Base-by-base conservation (phyloP, 2,113 vertebrate genomes). In the Dendrocopos noguchii region DNA sequence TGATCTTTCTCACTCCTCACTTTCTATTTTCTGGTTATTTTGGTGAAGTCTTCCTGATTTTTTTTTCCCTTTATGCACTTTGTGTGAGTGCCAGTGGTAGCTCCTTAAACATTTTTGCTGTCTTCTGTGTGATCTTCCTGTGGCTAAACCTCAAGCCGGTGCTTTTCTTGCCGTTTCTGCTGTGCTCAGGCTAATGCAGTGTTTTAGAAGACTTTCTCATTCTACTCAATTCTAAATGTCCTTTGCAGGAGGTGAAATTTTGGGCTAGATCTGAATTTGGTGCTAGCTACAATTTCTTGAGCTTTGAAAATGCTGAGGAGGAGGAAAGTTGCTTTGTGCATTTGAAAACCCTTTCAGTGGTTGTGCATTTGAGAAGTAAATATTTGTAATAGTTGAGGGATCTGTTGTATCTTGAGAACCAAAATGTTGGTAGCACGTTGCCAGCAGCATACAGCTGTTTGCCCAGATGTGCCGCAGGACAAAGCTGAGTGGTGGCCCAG, bases 401-500 rank as follows among this genome's bases (percentile, higher is more conserved):
- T 75, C 39, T 50, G 12, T 33, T 33, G 15, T 55, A 9, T 34
- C 34, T 86, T 36, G 61, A 36, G 36, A 70, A 20, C 44, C 20
- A 10, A 60, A 12, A 1, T 46, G 27, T 12, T 42, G 33, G 29
- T 70, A 29, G 3, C 4, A 1, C 5, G 0, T 22, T 27, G 22
- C 18, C 74, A 80, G 52, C 39, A 83, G 61, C 28, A 24, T 59
- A 24, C 63, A 71, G 53, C 57, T 66, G 68, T 27, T 52, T 59
- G 25, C 46, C 74, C 79, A 80, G 74, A 27, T 71, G 74, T 33
- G 46, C 36, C 12, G 2, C 46, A 4, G 59, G 28, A 15, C 10
- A 12, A 31, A 57, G 44, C 78, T 12, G 68, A 24, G 68, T 1
- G 15, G 46, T 33, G 50, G 57, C 65, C 52, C 29, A 13, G 0